Base-by-base conservation (phyloP, 35 echinoderm and acorn worm genomes). In the Apostichopus parvimensis region DNA sequence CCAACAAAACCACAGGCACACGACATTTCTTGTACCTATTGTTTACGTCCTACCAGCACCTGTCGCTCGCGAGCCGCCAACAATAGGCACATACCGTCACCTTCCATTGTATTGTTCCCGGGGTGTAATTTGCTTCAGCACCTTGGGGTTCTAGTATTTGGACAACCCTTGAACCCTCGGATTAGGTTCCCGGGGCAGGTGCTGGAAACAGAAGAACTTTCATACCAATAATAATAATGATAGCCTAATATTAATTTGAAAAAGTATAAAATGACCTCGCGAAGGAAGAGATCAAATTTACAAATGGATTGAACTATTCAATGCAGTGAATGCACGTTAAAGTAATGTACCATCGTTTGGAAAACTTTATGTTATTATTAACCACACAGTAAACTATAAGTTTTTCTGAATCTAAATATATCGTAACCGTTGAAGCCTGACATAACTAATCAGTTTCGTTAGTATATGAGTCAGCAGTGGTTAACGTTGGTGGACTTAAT, bases 1-100 rank as follows among this genome's bases (percentile, higher is more conserved):
- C 81, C 54, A 84, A 84, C 81, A 84, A 84, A 61, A 84, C 81
- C 81, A 84, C 81, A 84, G 81, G 81, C 81, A 84, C 81, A 84
- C 81, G 81, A 84, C 81, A 55, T 54, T 21, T 20, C 81, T 84
- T 59, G 57, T 59, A 21, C 81, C 81, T 84, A 84, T 84, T 84
- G 81, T 84, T 56, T 58, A 55, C 54, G 8, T 58, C 81, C 54
- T 59, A 23, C 11, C 45, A 84, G 81, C 81, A 84, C 81, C 81
- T 84, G 81, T 84, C 81, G 81, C 81, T 84, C 81, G 81, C 57
- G 81, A 21, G 81, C 81, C 3, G 57, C 81, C 56, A 59, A 84
- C 81, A 84, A 84, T 84, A 84, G 81, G 12, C 81, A 59, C 81
- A 84, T 84, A 84, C 81, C 81, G 57, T 7, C 81, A 58, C 81